Conservation (phyloP, 2,888 invertebrate species). For the Mantis religiosa region DNA sequence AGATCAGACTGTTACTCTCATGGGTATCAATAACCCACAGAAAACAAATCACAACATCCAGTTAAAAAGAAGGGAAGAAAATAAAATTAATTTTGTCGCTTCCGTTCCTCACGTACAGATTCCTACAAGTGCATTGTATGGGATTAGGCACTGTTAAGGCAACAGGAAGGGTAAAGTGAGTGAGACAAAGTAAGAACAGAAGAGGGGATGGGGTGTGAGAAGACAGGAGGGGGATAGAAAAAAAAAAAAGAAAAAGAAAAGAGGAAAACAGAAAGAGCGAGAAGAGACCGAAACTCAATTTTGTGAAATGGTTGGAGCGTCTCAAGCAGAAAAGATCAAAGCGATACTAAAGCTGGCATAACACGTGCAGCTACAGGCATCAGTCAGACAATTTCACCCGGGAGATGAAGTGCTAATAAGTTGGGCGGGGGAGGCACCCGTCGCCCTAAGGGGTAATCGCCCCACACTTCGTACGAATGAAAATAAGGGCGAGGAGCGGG, state of each 20-base stretch:
- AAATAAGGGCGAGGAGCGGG: not conserved
- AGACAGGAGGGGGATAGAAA: not conserved
- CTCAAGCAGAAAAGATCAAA: conserved; percentile 27
- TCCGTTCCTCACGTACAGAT: too few species aligned
- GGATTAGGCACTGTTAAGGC: conserved; percentile 7
- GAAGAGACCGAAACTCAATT: conserved; percentile 29
- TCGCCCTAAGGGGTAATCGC: conserved; percentile 12
- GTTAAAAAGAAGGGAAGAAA: too few species aligned
- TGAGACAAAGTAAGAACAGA: conserved; percentile 7
- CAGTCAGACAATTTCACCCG: conserved; percentile 22
- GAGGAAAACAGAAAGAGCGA: not conserved
- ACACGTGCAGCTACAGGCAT: conserved; percentile 25
- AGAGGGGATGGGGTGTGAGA: not conserved
- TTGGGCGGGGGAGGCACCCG: conserved; percentile 1
- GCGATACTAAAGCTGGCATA: conserved; percentile 23
- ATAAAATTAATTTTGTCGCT: too few species aligned
- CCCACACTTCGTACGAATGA: not conserved
- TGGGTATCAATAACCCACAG: too few species aligned
- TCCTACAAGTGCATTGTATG: not conserved
- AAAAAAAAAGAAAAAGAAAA: not conserved
- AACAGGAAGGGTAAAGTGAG: not conserved
- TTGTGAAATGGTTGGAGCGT: conserved; percentile 27
- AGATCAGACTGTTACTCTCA: too few species aligned
- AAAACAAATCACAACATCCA: too few species aligned
- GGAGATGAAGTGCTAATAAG: conserved; percentile 27